phyloP scores from a whole-genome alignment of 2,797 vertebrate genomes.

The Morus bassanus region DNA sequence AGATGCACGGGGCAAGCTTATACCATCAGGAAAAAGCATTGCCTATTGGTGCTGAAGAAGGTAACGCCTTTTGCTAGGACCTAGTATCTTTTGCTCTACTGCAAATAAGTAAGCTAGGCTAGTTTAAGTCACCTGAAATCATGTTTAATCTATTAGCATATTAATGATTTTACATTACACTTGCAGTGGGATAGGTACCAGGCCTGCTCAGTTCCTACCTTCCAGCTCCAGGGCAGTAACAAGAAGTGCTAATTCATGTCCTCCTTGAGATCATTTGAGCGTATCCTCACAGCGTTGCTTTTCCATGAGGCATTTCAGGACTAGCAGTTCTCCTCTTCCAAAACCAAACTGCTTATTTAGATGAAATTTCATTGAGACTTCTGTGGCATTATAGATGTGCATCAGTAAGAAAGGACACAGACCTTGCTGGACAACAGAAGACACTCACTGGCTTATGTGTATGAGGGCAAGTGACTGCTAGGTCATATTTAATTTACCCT shows the following conservation, averaged over 20 bases:
- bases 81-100: neutral
- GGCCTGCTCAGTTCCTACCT: neutral
- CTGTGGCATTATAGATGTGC: neutral
- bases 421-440: neutral
- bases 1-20: neutral
- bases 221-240: neutral
- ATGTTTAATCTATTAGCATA: neutral
- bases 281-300: neutral
- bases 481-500: slow-evolving; percentile 27
- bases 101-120: neutral
- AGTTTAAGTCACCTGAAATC: neutral
- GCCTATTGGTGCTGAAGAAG: neutral
- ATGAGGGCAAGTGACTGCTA: slow-evolving; percentile 27
- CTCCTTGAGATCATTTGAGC: neutral
- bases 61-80: neutral
- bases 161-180: neutral
- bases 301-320: neutral
- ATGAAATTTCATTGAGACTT: slow-evolving; percentile 20
- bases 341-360: slow-evolving; percentile 20
- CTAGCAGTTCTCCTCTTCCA: neutral
- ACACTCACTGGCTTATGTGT: neutral
- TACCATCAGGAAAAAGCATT: neutral
- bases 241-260: neutral
- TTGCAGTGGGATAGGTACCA: neutral
- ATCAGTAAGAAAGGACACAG: neutral